Evolutionary conservation across 2,113 vertebrate genomes (phyloP), one percentile per base, ranked within the genome.

Genomic region (Natator depressus): DNA sequence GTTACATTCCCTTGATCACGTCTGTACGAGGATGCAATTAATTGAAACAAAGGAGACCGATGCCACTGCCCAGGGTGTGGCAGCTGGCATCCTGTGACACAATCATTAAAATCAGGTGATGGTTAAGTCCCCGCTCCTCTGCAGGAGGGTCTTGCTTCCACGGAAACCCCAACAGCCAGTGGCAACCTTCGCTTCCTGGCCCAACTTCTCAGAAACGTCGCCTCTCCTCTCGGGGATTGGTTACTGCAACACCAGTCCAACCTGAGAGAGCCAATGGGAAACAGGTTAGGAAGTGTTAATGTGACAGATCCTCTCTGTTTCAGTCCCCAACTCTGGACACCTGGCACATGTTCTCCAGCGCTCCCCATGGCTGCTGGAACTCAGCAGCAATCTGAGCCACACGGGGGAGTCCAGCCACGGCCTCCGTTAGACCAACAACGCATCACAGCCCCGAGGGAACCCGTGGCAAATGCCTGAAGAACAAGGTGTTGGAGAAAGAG

Each of bases 201-300:
- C 97, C 87, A 93, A 98, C 94, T 98, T 98, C 98, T 98, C 96
- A 90, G 98, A 94, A 93, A 98, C 96, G 97, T 98, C 85, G 80
- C 97, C 97, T 96, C 98, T 97, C 96, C 95, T 94, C 95, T 96
- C 96, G 94, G 96, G 96, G 89, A 91, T 94, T 72, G 49, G 89
- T 99, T 99, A 99, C 98, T 99, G 99, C 98, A 99, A 97, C 97
- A 99, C 99, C 98, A 99, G 98, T 85, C 99, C 99, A 0, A 99
- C 99, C 99, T 99, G 97, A 50, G 96, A 82, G 91, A 85, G 81
- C 69, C 93, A 94, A 90, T 0, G 17, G 80, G 76, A 94, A 87
- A 97, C 0, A 5, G 72, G 17, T 95, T 87, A 92, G 2, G 31
- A 14, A 1, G 47, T 1, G 55, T 1, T 79, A 5, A 0, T 35